Evolutionary conservation across 2,113 vertebrate species (phyloP).

Genomic region (Rhombomys opimus): DNA sequence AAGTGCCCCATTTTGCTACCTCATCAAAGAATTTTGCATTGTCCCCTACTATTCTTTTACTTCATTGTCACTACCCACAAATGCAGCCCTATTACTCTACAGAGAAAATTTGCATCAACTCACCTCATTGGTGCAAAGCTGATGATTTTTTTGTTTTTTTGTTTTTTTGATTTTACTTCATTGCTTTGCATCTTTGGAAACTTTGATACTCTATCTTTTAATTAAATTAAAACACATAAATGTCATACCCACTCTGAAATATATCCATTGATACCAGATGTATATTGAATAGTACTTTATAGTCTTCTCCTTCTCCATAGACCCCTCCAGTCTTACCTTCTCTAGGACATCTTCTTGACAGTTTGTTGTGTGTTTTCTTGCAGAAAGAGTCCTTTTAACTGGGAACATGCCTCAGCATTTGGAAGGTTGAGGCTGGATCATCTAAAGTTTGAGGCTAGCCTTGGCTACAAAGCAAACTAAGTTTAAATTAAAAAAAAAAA

Average conservation of each 20-base stretch:
- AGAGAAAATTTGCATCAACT: background rate
- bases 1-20: background rate
- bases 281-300: background rate
- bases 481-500: background rate
- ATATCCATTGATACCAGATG: background rate
- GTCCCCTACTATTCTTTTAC: background rate
- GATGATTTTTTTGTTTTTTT: background rate
- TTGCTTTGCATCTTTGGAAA: background rate
- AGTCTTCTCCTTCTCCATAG: background rate
- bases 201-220: background rate
- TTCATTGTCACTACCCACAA: background rate
- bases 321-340: background rate
- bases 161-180: slow-evolving; percentile 37
- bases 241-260: background rate
- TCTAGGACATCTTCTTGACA: background rate
- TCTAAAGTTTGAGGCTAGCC: background rate
- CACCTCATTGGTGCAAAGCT: slow-evolving; percentile 13
- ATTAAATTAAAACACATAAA: slow-evolving; percentile 14
- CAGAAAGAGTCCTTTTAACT: slow-evolving; percentile 12
- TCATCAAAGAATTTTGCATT: background rate
- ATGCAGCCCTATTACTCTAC: background rate
- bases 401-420: background rate
- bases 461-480: background rate
- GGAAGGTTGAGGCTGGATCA: background rate
- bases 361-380: background rate